Percentiles rank a stretch among this genome's conserved stretches.
phyloP scores from a whole-genome alignment of 1,140 invertebrate genomes.

The Neuroterus valhalla region DNA sequence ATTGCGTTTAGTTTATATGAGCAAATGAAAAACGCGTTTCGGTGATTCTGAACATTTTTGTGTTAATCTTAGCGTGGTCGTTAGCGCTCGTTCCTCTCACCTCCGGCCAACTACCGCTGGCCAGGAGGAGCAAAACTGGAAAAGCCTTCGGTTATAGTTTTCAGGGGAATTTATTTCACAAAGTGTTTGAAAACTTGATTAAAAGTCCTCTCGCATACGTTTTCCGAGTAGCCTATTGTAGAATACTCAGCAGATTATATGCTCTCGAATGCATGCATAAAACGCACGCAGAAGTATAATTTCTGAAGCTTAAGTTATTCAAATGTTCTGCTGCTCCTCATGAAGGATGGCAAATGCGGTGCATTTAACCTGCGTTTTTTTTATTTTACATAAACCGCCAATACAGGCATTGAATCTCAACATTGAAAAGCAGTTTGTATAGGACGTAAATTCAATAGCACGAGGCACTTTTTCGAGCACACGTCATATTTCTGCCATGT shows the following conservation, averaged over 20 bases:
- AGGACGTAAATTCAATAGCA: constrained; percentile 23
- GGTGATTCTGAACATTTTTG: too few relatives aligned
- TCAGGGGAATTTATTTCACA: background rate
- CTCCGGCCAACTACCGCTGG: too few relatives aligned
- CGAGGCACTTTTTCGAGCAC: constrained; percentile 27
- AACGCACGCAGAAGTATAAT: background rate
- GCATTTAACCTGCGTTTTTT: background rate
- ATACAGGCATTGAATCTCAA: background rate
- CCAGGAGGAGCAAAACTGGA: background rate
- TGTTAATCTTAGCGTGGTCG: too few relatives aligned
- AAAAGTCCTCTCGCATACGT: background rate
- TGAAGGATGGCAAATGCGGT: background rate
- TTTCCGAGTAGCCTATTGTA: background rate
- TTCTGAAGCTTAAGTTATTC: background rate
- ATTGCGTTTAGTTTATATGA: too few relatives aligned
- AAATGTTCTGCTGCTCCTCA: constrained; percentile 24
- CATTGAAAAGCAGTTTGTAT: constrained; percentile 4
- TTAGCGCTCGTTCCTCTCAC: too few relatives aligned
- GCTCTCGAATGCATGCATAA: background rate
- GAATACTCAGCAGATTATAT: background rate
- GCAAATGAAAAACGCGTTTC: too few relatives aligned
- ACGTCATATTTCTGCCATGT: constrained; percentile 37
- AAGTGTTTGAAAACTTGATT: constrained; percentile 1
- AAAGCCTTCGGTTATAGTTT: background rate
- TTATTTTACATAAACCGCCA: constrained; percentile 19